Conservation (phyloP, 2,797 vertebrate genomes). For the Intellagama lesueurii region DNA sequence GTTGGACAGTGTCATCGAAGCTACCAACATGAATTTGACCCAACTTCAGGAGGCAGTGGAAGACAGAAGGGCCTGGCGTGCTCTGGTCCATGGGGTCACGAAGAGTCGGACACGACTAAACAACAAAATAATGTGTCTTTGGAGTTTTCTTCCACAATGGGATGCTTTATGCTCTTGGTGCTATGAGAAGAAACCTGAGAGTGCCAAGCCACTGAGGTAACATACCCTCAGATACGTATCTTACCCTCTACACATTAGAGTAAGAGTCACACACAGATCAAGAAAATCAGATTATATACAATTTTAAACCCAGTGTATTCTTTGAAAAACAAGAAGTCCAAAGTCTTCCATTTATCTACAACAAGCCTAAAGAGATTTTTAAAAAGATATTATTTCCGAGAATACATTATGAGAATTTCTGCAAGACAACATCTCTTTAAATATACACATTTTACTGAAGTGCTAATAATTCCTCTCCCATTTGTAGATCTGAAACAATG, state of each 20-base stretch:
- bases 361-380: background rate
- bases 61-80: too few species aligned
- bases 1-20: too few species aligned
- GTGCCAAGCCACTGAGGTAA: too few species aligned
- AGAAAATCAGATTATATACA: too few species aligned
- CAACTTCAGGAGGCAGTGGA: too few species aligned
- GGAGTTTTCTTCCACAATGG: background rate
- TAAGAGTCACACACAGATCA: too few species aligned
- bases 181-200: background rate
- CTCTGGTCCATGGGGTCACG: too few species aligned
- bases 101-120: too few species aligned
- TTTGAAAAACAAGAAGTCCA: background rate
- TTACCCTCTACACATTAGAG: too few species aligned
- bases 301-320: background rate
- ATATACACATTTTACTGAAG: background rate
- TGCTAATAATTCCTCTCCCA: background rate
- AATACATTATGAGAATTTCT: slow-evolving; percentile 9
- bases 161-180: background rate
- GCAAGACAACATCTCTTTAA: background rate
- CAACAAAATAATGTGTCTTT: background rate
- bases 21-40: too few species aligned
- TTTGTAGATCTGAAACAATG: background rate
- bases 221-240: too few species aligned
- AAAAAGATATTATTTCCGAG: background rate
- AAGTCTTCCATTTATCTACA: background rate